Evolutionary conservation across 2,113 vertebrate species (phyloP).

Genomic region (Delphinus delphis): DNA sequence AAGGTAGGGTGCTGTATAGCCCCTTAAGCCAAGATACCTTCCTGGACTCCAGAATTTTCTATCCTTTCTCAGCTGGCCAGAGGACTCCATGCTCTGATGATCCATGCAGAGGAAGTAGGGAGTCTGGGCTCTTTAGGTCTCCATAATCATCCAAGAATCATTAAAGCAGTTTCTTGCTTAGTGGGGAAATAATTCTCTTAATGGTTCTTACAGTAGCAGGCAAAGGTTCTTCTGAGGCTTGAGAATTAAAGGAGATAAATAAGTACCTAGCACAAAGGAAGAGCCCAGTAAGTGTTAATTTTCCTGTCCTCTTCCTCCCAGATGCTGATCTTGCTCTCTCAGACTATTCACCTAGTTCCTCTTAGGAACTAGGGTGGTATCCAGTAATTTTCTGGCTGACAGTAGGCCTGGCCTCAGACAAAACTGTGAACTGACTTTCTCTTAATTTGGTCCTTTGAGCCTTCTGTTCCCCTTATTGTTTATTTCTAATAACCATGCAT

Average conservation of each 20-base stretch:
- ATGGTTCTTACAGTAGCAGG: neutral
- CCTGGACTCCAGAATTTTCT: neutral
- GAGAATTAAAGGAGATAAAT: conserved; percentile 44
- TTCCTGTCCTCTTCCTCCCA: conserved; percentile 34
- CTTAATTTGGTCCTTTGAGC: conserved; percentile 36
- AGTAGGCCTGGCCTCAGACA: neutral
- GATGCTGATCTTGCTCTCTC: neutral
- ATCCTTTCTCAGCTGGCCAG: conserved; percentile 10
- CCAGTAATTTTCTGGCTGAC: conserved; percentile 31
- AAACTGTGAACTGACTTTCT: conserved; percentile 39
- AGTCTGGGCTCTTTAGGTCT: conserved; percentile 1
- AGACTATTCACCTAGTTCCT: neutral
- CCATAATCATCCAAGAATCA: conserved; percentile 40
- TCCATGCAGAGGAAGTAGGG: conserved; percentile 1
- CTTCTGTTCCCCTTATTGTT: neutral
- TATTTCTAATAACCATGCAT: conserved; percentile 3
- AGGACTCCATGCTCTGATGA: neutral
- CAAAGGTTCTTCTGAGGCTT: conserved; percentile 38
- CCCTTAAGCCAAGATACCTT: conserved; percentile 10
- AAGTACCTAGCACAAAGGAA: conserved; percentile 40
- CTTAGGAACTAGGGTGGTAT: neutral
- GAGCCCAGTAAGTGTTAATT: conserved; percentile 32
- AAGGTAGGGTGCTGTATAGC: conserved; percentile 4
- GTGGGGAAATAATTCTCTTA: conserved; percentile 47
- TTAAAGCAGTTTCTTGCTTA: conserved; percentile 49